Conservation (phyloP, 2,113 vertebrate genomes). For the Apus apus region DNA sequence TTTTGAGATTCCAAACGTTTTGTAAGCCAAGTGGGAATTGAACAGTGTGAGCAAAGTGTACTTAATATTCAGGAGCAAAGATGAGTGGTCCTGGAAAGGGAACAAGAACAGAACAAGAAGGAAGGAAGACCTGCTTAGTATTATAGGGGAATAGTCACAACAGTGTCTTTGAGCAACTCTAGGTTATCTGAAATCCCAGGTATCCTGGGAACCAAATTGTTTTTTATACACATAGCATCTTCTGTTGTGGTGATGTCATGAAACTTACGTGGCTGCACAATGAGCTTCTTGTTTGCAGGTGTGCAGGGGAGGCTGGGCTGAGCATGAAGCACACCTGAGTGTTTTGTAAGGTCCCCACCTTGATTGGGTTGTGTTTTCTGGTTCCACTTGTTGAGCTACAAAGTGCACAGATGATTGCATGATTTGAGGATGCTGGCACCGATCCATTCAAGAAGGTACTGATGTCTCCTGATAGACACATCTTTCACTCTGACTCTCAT, state of each 20-base stretch:
- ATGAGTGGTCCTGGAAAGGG: conserved; percentile 14
- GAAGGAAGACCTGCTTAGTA: conserved; percentile 21
- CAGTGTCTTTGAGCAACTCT: conserved; percentile 2
- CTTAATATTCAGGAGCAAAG: conserved; percentile 60
- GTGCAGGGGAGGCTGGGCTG: not conserved
- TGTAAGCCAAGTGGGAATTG: conserved; percentile 49
- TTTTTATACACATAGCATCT: conserved; percentile 26
- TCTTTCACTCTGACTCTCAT: not conserved
- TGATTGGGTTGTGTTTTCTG: not conserved
- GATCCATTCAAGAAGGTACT: not conserved
- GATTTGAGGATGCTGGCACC: not conserved
- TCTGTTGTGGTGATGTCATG: conserved; percentile 56
- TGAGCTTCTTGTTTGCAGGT: conserved; percentile 39
- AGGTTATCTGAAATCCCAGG: conserved; percentile 27
- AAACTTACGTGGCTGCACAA: conserved; percentile 41
- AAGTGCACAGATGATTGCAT: fast-evolving
- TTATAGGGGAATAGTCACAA: conserved; percentile 21
- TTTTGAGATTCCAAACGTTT: conserved; percentile 44
- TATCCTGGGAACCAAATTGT: conserved; percentile 63
- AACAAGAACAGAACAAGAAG: conserved; percentile 8
- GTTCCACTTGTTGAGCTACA: not conserved
- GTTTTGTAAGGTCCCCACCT: not conserved
- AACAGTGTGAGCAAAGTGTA: conserved; percentile 26
- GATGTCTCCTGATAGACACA: not conserved
- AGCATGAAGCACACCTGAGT: not conserved